Base-by-base conservation (phyloP, 2,113 vertebrate species). In the Periophthalmodon schlosseri region DNA sequence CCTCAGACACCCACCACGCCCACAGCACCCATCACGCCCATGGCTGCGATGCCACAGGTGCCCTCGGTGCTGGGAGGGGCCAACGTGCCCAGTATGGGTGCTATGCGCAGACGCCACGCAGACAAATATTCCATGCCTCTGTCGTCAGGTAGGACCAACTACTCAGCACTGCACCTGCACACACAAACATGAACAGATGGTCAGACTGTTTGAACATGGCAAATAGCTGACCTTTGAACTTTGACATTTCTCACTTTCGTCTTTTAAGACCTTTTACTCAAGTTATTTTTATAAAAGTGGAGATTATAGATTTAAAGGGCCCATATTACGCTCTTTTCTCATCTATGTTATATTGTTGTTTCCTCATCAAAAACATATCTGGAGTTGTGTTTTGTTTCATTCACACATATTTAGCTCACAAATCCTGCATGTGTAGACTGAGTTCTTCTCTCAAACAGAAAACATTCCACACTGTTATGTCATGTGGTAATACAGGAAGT, bases 91-190 rank as follows among this genome's bases (percentile, higher is more conserved):
- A 97, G 95, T 81, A 96, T 99, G 95, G 97, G 97, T 88, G 97
- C 98, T 94, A 98, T 99, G 93, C 96, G 98, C 93, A 94, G 98
- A 94, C 95, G 98, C 89, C 98, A 99, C 95, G 96, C 97, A 77
- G 98, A 99, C 94, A 99, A 99, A 92, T 99, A 98, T 94, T 96
- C 96, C 94, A 97, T 99, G 94, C 94, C 96, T 84, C 95, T 99
- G 91, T 97, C 97, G 93, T 98, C 98, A 95, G 98, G 98, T 99
- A 96, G 88, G 95, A 86, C 80, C 81, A 89, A 88, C 89, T 87
- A 89, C 91, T 73, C 83, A 86, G 81, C 81, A 0, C 72, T 68
- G 50, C 74, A 70, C 28, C 1, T 46, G 21, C 68, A 69, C 52
- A 69, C 68, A 71, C 3, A 73, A 39, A 70, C 71, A 82, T 39